These are phyloP conservation scores for Enteromius afrohamiltoni DNA, from an alignment of 2,797 vertebrate genomes.

Conservation along the genomic window DNA sequence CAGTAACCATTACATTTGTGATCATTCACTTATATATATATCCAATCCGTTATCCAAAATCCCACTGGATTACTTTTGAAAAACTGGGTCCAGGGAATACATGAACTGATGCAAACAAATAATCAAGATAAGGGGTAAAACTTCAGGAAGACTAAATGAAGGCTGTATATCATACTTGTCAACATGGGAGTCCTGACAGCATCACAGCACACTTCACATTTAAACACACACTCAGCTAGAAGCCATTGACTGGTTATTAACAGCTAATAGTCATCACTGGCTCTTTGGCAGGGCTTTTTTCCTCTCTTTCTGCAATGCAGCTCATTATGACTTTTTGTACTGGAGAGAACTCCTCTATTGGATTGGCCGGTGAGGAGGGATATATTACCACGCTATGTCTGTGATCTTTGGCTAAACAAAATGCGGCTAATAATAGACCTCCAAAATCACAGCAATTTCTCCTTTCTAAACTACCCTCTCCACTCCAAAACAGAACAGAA, in stretches of 20 bases:
- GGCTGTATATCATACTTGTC: not conserved
- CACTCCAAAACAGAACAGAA: slow-evolving; percentile 42
- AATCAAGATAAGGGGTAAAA: not conserved
- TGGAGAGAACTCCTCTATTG: slow-evolving; percentile 20
- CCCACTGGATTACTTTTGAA: not conserved
- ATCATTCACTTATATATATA: no score
- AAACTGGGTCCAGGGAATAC: not conserved
- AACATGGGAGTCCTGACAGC: slow-evolving; percentile 23
- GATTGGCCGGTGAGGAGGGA: slow-evolving; percentile 25
- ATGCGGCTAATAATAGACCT: slow-evolving; percentile 47
- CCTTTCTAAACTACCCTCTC: slow-evolving; percentile 36
- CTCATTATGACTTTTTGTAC: slow-evolving; percentile 42
- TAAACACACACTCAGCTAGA: slow-evolving; percentile 14
- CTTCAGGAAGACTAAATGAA: not conserved
- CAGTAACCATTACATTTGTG: not conserved
- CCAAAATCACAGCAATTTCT: slow-evolving; percentile 29
- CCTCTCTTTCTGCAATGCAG: slow-evolving; percentile 7
- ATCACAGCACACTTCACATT: slow-evolving; percentile 7
- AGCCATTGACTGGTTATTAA: slow-evolving; percentile 32
- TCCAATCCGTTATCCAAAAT: not conserved
- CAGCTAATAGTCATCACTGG: slow-evolving; percentile 43
- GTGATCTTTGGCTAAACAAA: slow-evolving; percentile 48
- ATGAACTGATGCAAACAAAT: not conserved
- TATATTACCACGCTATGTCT: slow-evolving; percentile 34
- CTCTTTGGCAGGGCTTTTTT: slow-evolving; percentile 1